phyloP scores from a whole-genome alignment of 2,113 vertebrate species.

The Noturus placidus region DNA sequence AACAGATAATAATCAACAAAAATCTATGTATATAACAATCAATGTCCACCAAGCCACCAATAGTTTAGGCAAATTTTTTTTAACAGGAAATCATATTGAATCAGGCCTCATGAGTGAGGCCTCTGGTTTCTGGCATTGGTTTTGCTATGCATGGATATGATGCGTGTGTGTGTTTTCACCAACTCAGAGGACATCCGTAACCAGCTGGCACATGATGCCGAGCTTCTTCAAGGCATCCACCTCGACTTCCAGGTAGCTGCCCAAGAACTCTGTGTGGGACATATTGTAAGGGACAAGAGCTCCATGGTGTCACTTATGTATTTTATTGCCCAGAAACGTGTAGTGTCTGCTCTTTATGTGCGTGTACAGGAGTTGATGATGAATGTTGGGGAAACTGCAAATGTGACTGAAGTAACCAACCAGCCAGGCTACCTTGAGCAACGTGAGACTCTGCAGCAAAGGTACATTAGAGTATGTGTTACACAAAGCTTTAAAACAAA shows the following conservation, averaged over 20 bases:
- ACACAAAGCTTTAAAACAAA: neutral
- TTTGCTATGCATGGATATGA: too few species aligned
- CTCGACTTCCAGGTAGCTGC: slow-evolving; percentile 75
- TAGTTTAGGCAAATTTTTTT: too few species aligned
- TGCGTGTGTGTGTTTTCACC: too few species aligned
- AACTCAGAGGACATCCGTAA: slow-evolving; percentile 79
- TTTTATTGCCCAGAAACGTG: neutral
- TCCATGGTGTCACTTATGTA: neutral
- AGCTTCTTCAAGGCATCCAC: slow-evolving; percentile 75
- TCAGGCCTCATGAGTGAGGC: too few species aligned
- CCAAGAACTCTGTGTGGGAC: neutral
- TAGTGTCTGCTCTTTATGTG: neutral
- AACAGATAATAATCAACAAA: too few species aligned
- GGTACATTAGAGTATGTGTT: slow-evolving; percentile 33
- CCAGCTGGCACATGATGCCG: slow-evolving; percentile 76
- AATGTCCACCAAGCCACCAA: too few species aligned
- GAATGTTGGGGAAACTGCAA: slow-evolving; percentile 66
- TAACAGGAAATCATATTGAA: too few species aligned
- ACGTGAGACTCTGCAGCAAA: slow-evolving; percentile 73
- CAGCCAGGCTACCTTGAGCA: slow-evolving; percentile 69
- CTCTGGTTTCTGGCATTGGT: too few species aligned
- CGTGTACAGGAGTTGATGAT: slow-evolving; percentile 67
- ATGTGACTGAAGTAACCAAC: slow-evolving; percentile 75
- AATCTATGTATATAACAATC: too few species aligned
- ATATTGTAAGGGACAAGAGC: neutral